These are phyloP conservation scores for Podarcis cretensis DNA, from an alignment of 2,113 vertebrate species.

Conservation along the genomic window DNA sequence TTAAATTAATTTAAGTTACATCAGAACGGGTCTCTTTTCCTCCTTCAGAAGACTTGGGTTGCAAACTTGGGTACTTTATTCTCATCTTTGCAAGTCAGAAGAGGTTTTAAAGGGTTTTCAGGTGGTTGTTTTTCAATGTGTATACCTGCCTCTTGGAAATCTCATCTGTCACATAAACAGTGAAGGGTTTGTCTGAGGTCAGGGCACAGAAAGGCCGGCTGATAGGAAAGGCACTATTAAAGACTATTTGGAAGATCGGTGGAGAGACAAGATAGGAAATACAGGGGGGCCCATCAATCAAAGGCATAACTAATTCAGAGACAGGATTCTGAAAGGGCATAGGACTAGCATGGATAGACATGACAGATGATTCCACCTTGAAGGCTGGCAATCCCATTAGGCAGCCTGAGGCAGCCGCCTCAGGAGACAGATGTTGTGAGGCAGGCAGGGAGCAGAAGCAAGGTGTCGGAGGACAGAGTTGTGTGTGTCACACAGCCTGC, in stretches of 20 bases:
- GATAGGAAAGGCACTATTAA: not conserved
- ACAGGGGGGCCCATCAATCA: not conserved
- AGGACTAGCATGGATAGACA: not conserved
- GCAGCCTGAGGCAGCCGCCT: too few relatives aligned
- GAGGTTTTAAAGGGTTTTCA: slow-evolving; percentile 8
- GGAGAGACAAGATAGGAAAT: not conserved
- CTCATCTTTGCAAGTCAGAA: not conserved
- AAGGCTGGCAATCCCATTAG: not conserved
- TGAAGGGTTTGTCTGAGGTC: slow-evolving; percentile 3
- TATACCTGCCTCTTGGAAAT: slow-evolving; percentile 11
- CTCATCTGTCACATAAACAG: slow-evolving; percentile 12
- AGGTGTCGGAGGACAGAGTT: too few relatives aligned
- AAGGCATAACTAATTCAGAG: not conserved
- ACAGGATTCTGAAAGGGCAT: not conserved
- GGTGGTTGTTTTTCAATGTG: not conserved
- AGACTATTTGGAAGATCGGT: not conserved
- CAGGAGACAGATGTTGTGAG: too few relatives aligned
- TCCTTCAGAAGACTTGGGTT: not conserved
- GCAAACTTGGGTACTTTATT: not conserved
- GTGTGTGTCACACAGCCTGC: too few relatives aligned
- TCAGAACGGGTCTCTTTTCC: not conserved
- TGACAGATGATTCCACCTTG: not conserved
- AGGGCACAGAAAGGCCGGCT: not conserved
- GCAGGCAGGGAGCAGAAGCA: too few relatives aligned
- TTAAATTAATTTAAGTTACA: not conserved